These are phyloP conservation scores for Cydia amplana DNA, from an alignment of 1,140 invertebrate genomes.

Conservation along the genomic window DNA sequence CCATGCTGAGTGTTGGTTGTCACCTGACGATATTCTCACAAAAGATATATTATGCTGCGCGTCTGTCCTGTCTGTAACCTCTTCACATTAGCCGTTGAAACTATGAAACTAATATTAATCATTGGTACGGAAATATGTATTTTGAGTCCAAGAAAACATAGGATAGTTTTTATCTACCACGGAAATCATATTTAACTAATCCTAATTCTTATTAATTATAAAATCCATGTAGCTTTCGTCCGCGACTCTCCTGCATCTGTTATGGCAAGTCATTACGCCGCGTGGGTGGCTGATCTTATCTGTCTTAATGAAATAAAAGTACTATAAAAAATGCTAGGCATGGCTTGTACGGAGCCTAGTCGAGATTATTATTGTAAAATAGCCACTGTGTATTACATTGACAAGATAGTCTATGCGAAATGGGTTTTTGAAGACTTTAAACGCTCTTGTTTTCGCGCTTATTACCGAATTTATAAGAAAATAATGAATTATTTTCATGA, in stretches of 20 bases:
- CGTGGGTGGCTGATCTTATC: constrained; percentile 75
- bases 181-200: constrained; percentile 2
- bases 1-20: too few relatives aligned
- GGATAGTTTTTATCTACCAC: too few relatives aligned
- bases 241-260: constrained; percentile 53
- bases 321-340: constrained; percentile 53
- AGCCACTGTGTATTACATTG: background rate
- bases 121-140: too few relatives aligned
- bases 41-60: too few relatives aligned
- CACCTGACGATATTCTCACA: too few relatives aligned
- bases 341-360: constrained; percentile 1
- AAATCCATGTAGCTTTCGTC: constrained; percentile 46
- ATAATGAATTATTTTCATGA: too few relatives aligned
- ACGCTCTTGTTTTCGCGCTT: too few relatives aligned
- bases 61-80: too few relatives aligned
- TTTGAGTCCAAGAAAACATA: too few relatives aligned
- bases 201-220: constrained; percentile 25
- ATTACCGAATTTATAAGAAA: too few relatives aligned
- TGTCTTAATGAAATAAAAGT: constrained; percentile 74
- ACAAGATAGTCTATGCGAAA: background rate
- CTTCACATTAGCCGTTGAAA: too few relatives aligned
- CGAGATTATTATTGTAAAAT: constrained; percentile 4
- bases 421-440: background rate
- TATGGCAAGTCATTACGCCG: constrained; percentile 74
- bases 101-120: too few relatives aligned